phyloP scores from a whole-genome alignment of 2,888 invertebrate species.

The Nycteola revayana region DNA sequence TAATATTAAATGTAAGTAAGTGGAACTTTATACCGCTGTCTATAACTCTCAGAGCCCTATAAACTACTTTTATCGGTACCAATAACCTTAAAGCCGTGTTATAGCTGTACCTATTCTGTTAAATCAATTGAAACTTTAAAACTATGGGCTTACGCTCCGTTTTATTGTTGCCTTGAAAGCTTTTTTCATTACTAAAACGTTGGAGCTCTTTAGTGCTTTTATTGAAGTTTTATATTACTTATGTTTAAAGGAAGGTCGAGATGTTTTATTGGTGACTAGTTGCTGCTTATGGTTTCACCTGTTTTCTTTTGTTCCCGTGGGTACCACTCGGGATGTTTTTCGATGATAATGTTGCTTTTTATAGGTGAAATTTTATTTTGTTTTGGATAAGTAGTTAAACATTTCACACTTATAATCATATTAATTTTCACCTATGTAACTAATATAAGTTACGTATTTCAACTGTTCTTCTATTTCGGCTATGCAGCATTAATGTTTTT shows the following conservation, averaged over 20 bases:
- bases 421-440: too few species aligned
- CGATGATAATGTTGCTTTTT: too few species aligned
- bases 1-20: conserved; percentile 21
- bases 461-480: too few species aligned
- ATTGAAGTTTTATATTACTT: conserved; percentile 11
- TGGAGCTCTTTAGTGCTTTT: conserved; percentile 4
- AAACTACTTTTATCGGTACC: conserved; percentile 28
- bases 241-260: conserved; percentile 1
- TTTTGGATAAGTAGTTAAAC: too few species aligned
- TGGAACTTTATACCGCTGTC: conserved; percentile 12
- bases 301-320: too few species aligned
- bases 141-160: not conserved
- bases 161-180: conserved; percentile 12
- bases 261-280: too few species aligned
- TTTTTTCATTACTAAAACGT: conserved; percentile 12
- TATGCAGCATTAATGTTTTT: too few species aligned
- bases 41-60: conserved; percentile 15
- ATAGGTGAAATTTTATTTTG: too few species aligned
- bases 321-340: too few species aligned
- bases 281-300: too few species aligned
- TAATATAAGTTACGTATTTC: too few species aligned
- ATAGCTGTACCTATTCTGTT: conserved; percentile 4
- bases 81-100: conserved; percentile 12
- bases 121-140: conserved; percentile 20
- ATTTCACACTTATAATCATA: too few species aligned